phyloP scores from a whole-genome alignment of 2,888 invertebrate species.

The Coenonympha glycerion region DNA sequence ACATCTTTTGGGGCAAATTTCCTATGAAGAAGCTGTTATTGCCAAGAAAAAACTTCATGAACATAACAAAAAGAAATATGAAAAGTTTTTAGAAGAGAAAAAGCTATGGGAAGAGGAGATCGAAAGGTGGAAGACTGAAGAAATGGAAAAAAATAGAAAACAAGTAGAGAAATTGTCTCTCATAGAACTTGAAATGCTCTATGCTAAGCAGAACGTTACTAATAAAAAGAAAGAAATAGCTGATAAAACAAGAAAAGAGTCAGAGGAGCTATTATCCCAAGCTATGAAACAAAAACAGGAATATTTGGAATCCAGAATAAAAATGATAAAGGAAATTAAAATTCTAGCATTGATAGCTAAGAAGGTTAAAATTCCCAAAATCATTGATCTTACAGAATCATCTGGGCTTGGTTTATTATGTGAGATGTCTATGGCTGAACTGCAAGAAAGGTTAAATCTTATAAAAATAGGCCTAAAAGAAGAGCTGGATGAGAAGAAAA shows the following conservation, averaged over 20 bases:
- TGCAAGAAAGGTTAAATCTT: slow-evolving; percentile 71
- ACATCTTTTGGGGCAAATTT: slow-evolving; percentile 75
- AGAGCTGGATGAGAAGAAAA: slow-evolving; percentile 69
- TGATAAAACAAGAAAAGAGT: slow-evolving; percentile 49
- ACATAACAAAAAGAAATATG: slow-evolving; percentile 68
- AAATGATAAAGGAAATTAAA: slow-evolving; percentile 72
- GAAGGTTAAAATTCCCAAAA: slow-evolving; percentile 67
- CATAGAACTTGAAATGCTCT: slow-evolving; percentile 46
- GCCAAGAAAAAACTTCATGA: slow-evolving; percentile 70
- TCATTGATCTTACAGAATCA: slow-evolving; percentile 77
- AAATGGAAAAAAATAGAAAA: slow-evolving; percentile 67
- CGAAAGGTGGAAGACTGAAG: slow-evolving; percentile 64
- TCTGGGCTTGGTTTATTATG: slow-evolving; percentile 76
- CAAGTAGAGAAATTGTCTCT: slow-evolving; percentile 60
- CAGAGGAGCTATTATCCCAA: slow-evolving; percentile 46
- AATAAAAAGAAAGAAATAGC: slow-evolving; percentile 52
- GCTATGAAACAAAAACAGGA: slow-evolving; percentile 64
- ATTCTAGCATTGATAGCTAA: slow-evolving; percentile 65
- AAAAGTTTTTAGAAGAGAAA: slow-evolving; percentile 68
- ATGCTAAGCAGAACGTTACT: slow-evolving; percentile 45
- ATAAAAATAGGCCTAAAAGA: slow-evolving; percentile 71
- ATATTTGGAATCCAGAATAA: slow-evolving; percentile 64
- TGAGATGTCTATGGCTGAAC: slow-evolving; percentile 80
- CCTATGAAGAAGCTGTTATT: slow-evolving; percentile 76
- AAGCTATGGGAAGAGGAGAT: slow-evolving; percentile 65